Percentiles rank a stretch among this genome's conserved stretches.
Evolutionary conservation across 2,113 vertebrate genomes (phyloP).

Genomic region (Columba livia): DNA sequence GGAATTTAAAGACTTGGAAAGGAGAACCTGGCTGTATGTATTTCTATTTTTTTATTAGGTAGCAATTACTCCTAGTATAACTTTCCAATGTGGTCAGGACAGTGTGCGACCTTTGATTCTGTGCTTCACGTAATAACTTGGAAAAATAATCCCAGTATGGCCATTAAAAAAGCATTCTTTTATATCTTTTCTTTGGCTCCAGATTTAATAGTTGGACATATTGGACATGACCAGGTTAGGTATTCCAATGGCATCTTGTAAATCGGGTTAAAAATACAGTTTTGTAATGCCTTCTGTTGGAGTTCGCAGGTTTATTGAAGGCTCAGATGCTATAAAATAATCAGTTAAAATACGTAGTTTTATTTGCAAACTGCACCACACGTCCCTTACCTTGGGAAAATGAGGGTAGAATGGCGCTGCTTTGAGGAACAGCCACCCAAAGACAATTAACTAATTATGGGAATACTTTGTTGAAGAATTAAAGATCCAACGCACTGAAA

Average conservation of each 20-base stretch:
- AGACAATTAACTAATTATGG: neutral
- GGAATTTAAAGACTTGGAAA: slow-evolving; percentile 28
- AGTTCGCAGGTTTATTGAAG: neutral
- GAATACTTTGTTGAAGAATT: neutral
- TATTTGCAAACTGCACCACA: neutral
- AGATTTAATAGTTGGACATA: neutral
- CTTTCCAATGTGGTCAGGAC: neutral
- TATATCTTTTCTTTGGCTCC: neutral
- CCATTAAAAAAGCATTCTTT: neutral
- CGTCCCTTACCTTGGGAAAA: neutral
- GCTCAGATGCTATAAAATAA: neutral
- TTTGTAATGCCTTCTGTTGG: neutral
- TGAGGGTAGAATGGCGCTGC: neutral
- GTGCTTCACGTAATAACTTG: neutral
- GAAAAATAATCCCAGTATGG: neutral
- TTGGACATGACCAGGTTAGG: neutral
- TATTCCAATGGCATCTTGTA: neutral
- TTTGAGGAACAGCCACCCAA: neutral
- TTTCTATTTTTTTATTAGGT: slow-evolving; percentile 7
- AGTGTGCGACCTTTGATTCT: neutral
- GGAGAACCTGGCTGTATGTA: neutral
- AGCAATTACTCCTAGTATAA: neutral
- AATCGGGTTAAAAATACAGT: neutral
- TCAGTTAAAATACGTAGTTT: neutral
- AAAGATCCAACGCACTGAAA: neutral